Evolutionary conservation across 2,113 vertebrate genomes (phyloP), one percentile per base, ranked within the genome.

Genomic region (Hemibagrus wyckioides): DNA sequence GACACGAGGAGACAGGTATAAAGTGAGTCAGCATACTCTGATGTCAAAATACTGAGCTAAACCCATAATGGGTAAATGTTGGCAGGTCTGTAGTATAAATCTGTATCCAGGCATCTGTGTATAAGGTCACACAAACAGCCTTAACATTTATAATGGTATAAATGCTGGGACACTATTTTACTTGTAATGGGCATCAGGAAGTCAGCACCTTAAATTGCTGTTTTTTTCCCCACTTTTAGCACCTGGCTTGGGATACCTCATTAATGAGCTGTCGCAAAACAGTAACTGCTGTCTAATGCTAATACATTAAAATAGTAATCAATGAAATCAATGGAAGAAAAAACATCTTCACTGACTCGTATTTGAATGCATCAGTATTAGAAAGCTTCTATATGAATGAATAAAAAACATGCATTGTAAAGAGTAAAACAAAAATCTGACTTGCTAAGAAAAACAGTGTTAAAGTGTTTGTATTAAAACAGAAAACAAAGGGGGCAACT

Each of bases 201-300:
- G 95, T 95, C 96, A 97, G 96, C 96, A 96, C 96, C 95, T 96
- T 96, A 93, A 95, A 91, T 92, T 88, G 30, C 19, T 15, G 80
- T 54, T 7, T 48, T 76, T 76, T 48, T n/a, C n/a, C n/a, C n/a
- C 2, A 25, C 28, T 77, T 50, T 77, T 77, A 8, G 41, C 41
- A 75, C 8, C 1, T 75, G 41, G 39, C 39, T 73, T 14, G 52
- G 1, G 39, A 73, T 4, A 25, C 21, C 39, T 83, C n/a, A 76
- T 6, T 65, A 80, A 23, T 54, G 77, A 52, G 44, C 50, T 13
- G 52, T 21, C 30, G 36, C 77, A 80, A 33, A 80, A 1, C 11
- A 52, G n/a, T 28, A 41, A 75, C 10, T 50, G 25, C 73, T 77
- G 50, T 77, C 6, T 15, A 19, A 41, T 48, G 44, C 5, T 23